Evolutionary conservation across 2,797 vertebrate species (phyloP).

Genomic region (Fundulus diaphanus): DNA sequence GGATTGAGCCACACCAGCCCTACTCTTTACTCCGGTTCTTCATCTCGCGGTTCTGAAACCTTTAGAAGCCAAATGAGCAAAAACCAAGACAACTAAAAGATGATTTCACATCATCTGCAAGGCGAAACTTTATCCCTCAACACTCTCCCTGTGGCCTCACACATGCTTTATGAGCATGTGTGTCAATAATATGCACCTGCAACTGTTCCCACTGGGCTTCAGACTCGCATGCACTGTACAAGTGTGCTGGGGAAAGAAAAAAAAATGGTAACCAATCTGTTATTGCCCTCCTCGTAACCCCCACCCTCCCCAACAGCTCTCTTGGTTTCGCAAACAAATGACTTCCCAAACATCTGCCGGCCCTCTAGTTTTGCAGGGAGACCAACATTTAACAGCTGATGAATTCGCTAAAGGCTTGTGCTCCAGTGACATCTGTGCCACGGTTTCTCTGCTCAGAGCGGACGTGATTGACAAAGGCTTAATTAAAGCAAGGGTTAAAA

Average conservation of each 20-base stretch:
- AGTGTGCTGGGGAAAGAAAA: constrained; percentile 10
- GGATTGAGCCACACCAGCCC: neutral
- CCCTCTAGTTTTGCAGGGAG: constrained; percentile 3
- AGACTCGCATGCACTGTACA: constrained; percentile 33
- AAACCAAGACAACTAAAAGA: constrained; percentile 18
- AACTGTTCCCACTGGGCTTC: constrained; percentile 63
- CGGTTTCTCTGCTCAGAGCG: neutral
- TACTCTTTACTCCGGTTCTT: neutral
- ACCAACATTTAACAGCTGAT: constrained; percentile 24
- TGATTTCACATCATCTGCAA: constrained; percentile 21
- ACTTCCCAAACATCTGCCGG: constrained; percentile 58
- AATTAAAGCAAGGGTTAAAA: neutral
- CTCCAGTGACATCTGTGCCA: constrained; percentile 13
- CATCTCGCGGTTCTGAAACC: constrained; percentile 4
- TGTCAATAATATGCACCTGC: constrained; percentile 78
- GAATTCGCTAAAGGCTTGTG: constrained; percentile 3
- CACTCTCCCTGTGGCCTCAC: constrained; percentile 50
- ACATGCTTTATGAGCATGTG: constrained; percentile 41
- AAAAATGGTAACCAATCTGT: constrained; percentile 39
- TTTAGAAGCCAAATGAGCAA: neutral
- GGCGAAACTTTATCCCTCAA: constrained; percentile 26
- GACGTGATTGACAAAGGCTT: constrained; percentile 1
- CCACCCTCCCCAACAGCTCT: constrained; percentile 20
- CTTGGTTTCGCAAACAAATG: constrained; percentile 70
- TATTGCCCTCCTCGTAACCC: constrained; percentile 28